Evolutionary conservation across 2,888 invertebrate species (phyloP), one percentile per base, ranked within the genome.

Genomic region (Patella depressa): DNA sequence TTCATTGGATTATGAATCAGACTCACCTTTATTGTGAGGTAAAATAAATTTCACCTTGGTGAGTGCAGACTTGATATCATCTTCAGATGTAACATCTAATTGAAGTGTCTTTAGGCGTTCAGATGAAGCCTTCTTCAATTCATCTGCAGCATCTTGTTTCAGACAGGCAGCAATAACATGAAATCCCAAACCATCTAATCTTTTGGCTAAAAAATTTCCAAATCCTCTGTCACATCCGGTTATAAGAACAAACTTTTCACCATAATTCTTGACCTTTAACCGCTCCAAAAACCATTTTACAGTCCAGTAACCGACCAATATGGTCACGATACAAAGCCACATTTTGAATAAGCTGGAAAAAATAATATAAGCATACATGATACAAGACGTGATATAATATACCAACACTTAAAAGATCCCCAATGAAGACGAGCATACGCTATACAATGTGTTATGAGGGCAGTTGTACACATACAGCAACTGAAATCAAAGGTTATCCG

Each of bases 171-270:
- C 87, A 76, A 85, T 86, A 7, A 87, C 86, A 55, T 80, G 78
- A 65, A 87, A 84, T 4, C 85, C 86, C 53, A 84, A 72, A 7
- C 70, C 53, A 75, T 87, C 87, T 55, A 88, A 78, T 11, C 81
- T 78, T 74, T 85, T 83, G 9, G 86, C 83, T 12, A 88, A 81
- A 59, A 82, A 70, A 45, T 84, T 79, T 34, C 88, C 89, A 72
- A 89, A 88, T 2, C 89, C 88, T 0, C 85, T 74, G 78, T 89
- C 89, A 80, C 89, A 88, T 15, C 89, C 89, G 15, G 88, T 88
- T n/a, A 88, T 82, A 11, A 88, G 77, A 11, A 88, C 87, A 78
- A 85, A 79, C 54, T 83, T 82, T 53, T 79, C 77, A 3, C 65
- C 76, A 78, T 82, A 83, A 34, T 82, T 73, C 11, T 45, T 45